Percentiles rank a stretch among this genome's conserved stretches.
phyloP scores from a whole-genome alignment of 2,797 vertebrate species.

The Pseudomugil tenellus region DNA sequence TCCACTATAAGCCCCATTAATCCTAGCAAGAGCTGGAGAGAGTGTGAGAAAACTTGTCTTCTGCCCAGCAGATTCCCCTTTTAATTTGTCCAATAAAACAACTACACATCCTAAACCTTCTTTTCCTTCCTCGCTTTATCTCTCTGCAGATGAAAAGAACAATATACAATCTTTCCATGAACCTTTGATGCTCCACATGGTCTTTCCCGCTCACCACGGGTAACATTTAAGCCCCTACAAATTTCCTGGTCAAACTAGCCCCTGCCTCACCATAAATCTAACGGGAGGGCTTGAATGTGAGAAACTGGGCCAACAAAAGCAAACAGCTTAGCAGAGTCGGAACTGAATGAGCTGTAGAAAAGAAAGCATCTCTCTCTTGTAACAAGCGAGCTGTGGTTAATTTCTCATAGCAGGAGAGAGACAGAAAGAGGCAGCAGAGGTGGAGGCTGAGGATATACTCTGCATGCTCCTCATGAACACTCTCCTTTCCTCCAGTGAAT shows the following conservation, averaged over 20 bases:
- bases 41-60: constrained; percentile 61
- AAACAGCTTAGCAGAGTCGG: constrained; percentile 73
- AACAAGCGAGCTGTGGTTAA: constrained; percentile 63
- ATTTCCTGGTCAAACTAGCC: constrained; percentile 79
- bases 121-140: constrained; percentile 42
- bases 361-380: constrained; percentile 70
- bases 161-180: constrained; percentile 68
- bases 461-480: constrained; percentile 97
- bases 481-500: constrained; percentile 93
- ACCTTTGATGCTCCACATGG: constrained; percentile 60
- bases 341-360: constrained; percentile 70
- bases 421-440: constrained; percentile 48
- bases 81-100: constrained; percentile 77
- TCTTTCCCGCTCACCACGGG: constrained; percentile 61
- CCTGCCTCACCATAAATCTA: constrained; percentile 79
- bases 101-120: constrained; percentile 74
- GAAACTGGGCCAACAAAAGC: constrained; percentile 77
- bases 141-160: constrained; percentile 70
- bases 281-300: constrained; percentile 71
- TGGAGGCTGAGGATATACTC: constrained; percentile 77
- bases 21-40: constrained; percentile 49
- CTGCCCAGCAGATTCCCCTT: constrained; percentile 53
- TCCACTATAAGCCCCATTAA: constrained; percentile 53
- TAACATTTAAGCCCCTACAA: constrained; percentile 72
- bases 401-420: constrained; percentile 67